A percentile compares a stretch with the other conserved stretches of the same genome.
Conservation (phyloP, 2,113 vertebrate genomes). For the Anhinga rufa region DNA sequence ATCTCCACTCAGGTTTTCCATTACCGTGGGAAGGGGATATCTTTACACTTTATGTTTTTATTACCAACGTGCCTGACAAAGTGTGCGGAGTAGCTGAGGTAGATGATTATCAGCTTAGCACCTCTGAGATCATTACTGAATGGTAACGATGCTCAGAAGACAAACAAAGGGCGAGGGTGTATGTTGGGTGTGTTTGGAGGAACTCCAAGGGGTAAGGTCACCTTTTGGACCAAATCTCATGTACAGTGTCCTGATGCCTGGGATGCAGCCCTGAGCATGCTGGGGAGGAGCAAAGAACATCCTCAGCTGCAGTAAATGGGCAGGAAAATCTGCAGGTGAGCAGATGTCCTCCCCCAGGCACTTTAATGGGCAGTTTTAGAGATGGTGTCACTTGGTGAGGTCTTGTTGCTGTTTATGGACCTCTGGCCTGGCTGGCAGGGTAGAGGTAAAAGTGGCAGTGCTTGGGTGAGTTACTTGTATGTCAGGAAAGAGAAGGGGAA, state of each 20-base stretch:
- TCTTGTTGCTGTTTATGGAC: neutral
- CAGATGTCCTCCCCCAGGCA: neutral
- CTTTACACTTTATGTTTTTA: slow-evolving; percentile 38
- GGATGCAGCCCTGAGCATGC: neutral
- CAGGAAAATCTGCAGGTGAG: neutral
- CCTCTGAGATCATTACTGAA: slow-evolving; percentile 30
- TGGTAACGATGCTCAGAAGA: neutral
- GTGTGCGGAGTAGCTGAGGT: slow-evolving; percentile 20
- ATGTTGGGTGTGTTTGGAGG: neutral
- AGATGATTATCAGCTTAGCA: slow-evolving; percentile 60
- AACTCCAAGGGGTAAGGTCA: neutral
- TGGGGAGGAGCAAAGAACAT: neutral
- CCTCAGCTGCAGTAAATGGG: neutral
- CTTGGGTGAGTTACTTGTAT: neutral
- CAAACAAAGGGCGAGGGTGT: neutral
- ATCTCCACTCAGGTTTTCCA: slow-evolving; percentile 52
- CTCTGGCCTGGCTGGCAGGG: neutral
- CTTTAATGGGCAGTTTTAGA: neutral
- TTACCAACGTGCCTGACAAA: slow-evolving; percentile 27
- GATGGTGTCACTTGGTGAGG: neutral
- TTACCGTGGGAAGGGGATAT: slow-evolving; percentile 55
- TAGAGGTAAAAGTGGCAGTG: neutral
- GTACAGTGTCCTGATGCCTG: neutral
- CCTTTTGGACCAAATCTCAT: neutral
- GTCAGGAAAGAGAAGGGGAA: neutral